Evolutionary conservation across 2,888 invertebrate genomes (phyloP).

Genomic region (Diploptera punctata): DNA sequence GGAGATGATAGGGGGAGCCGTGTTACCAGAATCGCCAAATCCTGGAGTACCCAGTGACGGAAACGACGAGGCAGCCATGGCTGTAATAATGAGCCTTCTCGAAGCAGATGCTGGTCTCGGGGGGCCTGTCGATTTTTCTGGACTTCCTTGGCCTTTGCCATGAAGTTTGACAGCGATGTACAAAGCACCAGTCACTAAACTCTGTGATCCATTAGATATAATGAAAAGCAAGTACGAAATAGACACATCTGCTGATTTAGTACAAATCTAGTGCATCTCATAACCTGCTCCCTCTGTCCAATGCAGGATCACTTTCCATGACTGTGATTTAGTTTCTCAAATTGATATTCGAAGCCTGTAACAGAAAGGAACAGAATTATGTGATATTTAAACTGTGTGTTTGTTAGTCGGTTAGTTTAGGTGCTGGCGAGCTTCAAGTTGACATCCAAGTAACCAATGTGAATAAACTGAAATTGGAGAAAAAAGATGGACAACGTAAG

Average conservation of each 20-base stretch:
- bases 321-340: neutral
- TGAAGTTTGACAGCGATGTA: conserved; percentile 48
- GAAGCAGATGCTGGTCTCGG: conserved; percentile 90
- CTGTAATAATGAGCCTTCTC: conserved; percentile 88
- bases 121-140: conserved; percentile 86
- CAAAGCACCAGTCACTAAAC: neutral
- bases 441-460: neutral
- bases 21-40: conserved; percentile 55
- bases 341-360: neutral
- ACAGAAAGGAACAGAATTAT: neutral
- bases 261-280: neutral
- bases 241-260: neutral
- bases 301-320: neutral
- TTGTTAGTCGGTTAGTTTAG: neutral
- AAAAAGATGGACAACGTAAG: no score
- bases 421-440: neutral
- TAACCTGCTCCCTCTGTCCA: neutral
- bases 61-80: conserved; percentile 90
- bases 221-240: neutral
- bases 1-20: conserved; percentile 63
- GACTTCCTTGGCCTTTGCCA: conserved; percentile 85
- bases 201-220: conserved; percentile 4
- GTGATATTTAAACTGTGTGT: neutral
- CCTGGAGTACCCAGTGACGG: conserved; percentile 66
- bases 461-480: no score